Evolutionary conservation across 2,888 invertebrate genomes (phyloP), one percentile per base, ranked within the genome.

Genomic region (Athalia circularis): DNA sequence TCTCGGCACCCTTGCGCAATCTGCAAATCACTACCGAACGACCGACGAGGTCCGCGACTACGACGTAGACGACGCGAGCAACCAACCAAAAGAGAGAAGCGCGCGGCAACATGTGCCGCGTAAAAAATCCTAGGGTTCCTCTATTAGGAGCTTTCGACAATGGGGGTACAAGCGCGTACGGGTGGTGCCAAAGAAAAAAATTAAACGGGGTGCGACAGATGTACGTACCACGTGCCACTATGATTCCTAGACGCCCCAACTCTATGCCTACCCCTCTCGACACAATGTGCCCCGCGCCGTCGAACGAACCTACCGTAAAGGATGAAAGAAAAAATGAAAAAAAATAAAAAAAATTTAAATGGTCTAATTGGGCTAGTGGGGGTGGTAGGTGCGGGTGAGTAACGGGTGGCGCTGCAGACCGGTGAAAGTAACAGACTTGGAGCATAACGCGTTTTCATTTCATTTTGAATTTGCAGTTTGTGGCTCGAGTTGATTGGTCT

Each of bases 261-360:
- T 11, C 59, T 13, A 59, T 15, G 15, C 50, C 43, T 15, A 13
- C 48, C 59, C 61, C 62, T 48, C 75, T 64, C 62, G 75, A 72
- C 72, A 72, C 84, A 87, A 84, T 85, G 82, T 84, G 85, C 82
- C 79, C 81, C 80, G 50, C n/a, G 43, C 62, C 9, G 48, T 50
- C 48, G 80, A 29, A 29, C 29, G 29, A 29, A 29, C 29, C 29
- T 29, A 29, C 29, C 29, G 29, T 29, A 29, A 29, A 29, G 29
- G 29, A 29, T 29, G 29, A 29, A 29, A 29, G 29, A 29, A 29
- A 29, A 29, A 29, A 29, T 29, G 29, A 83, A 83, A 83, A 85
- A 83, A 84, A 83, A 85, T 82, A 84, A 85, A 86, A 85, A 86
- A 85, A 85, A 87, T 85, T 82, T 82, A 86, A 88, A 88, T 84